Base-by-base conservation (phyloP, 2,888 invertebrate species). In the Caenorhabditis afra region DNA sequence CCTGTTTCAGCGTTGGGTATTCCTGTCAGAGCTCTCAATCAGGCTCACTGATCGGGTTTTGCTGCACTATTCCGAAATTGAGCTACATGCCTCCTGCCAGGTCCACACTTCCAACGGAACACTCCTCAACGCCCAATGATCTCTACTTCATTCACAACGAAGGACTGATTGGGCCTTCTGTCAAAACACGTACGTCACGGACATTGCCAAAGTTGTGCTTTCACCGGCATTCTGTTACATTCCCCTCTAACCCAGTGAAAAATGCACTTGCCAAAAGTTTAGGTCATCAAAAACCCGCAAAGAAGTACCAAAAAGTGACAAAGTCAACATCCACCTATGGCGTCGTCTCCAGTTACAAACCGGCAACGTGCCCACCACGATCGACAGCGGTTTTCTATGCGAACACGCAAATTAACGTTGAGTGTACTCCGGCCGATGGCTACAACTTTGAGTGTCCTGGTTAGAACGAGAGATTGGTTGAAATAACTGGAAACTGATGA, bases 341-440 rank as follows among this genome's bases (percentile, higher is more conserved):
- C 16, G 74, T 79, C 11, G 55, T 58, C 41, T 79, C 79, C n/a
- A 67, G 47, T 79, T 79, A 74, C 61, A 68, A 74, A 41, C 74
- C 79, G 11, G 68, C 74, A 11, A 58, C 67, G 49, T 84, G 84
- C 59, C 82, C 84, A 5, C 76, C 74, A n/a, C 55, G 52, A 39
- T 47, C 67, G 2, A 52, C 47, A 4, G 57, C 79, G 14, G 66
- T 81, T 29, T 81, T 68, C 59, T 84, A 84, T 66, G 59, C 78
- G 44, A 80, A 80, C 47, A 82, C 82, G 44, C 84, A 84, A 59
- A 58, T 84, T 14, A 75, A 77, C 47, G 67, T 76, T 14, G 84
- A 84, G 55, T 84, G 84, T 49, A 81, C 84, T 23, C 77, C 84
- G 18, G 79, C 82, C 0, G 61, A 67, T 20, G 82, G 81, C 23